These are phyloP conservation scores for Dynastes grantii DNA, from an alignment of 2,888 invertebrate genomes.

Conservation along the genomic window DNA sequence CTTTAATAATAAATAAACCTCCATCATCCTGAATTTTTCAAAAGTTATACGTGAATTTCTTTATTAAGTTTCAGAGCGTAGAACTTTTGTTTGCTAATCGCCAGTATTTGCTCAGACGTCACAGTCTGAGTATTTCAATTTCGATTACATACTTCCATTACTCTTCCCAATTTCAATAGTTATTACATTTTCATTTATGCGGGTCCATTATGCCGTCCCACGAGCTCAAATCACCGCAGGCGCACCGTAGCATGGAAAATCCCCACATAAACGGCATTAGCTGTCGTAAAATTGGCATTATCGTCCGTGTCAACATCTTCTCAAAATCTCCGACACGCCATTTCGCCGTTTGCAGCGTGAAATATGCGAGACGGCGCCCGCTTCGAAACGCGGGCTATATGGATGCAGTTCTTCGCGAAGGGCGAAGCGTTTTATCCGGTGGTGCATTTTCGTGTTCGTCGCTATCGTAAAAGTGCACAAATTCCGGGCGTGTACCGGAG, in stretches of 20 bases:
- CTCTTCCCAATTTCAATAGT: constrained; percentile 10
- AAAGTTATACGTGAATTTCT: too few relatives aligned
- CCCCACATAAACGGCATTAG: constrained; percentile 44
- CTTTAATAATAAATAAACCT: too few relatives aligned
- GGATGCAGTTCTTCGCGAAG: neutral
- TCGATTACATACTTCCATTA: constrained; percentile 7
- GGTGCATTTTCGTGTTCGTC: constrained; percentile 36
- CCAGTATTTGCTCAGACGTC: neutral
- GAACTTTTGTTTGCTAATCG: too few relatives aligned
- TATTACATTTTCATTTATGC: constrained; percentile 40
- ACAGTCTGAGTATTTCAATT: neutral
- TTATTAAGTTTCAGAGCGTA: too few relatives aligned
- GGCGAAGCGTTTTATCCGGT: constrained; percentile 11
- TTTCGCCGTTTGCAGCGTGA: constrained; percentile 18
- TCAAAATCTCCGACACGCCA: constrained; percentile 43
- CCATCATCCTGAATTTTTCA: too few relatives aligned
- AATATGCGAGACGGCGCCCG: constrained; percentile 8
- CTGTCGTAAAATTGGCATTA: constrained; percentile 45
- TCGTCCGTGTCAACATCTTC: constrained; percentile 45
- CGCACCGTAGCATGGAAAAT: constrained; percentile 32
- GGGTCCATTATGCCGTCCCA: constrained; percentile 40
- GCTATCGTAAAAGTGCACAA: constrained; percentile 28
- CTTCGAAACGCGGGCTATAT: neutral
- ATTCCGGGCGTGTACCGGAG: constrained; percentile 7
- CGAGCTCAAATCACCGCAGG: constrained; percentile 26